Percentiles rank a stretch among this genome's conserved stretches.
Conservation (phyloP, 2,113 vertebrate species). For the Notarius lentiginosus region DNA sequence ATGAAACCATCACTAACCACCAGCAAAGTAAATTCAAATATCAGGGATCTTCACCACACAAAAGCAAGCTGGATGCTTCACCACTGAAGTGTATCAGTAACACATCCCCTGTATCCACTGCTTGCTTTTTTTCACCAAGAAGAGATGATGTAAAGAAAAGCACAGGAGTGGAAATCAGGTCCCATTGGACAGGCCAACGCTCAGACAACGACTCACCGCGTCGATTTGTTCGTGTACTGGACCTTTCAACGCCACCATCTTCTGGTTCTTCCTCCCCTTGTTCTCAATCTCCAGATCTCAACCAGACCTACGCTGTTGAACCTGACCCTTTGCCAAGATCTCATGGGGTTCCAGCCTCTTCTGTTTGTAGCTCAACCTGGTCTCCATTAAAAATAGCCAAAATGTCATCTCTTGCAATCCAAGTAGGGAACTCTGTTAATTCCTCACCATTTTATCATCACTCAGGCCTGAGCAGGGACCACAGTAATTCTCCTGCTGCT, state of each 20-base stretch:
- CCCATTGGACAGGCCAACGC: conserved; percentile 22
- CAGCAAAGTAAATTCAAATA: background rate
- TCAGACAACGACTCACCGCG: background rate
- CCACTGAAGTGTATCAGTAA: conserved; percentile 1
- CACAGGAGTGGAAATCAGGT: conserved; percentile 23
- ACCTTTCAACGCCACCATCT: conserved; percentile 43
- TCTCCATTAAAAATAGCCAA: conserved; percentile 11
- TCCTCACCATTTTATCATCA: background rate
- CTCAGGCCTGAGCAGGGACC: background rate
- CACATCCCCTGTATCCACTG: conserved; percentile 1
- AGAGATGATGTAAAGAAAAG: conserved; percentile 2
- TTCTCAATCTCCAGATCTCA: conserved; percentile 11
- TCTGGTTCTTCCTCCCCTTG: conserved; percentile 19
- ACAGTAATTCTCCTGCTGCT: background rate
- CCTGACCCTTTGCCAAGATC: background rate
- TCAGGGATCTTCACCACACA: background rate
- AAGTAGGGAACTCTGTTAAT: background rate
- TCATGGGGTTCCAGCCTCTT: background rate
- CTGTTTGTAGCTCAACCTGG: background rate
- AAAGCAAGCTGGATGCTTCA: conserved; percentile 16
- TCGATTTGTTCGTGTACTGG: conserved; percentile 47
- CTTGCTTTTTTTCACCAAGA: conserved; percentile 50
- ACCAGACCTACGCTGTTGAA: conserved; percentile 44
- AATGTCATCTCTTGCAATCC: background rate
- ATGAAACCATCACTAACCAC: background rate